Base-by-base conservation (phyloP, 1,140 invertebrate species). In the Heliconius hewitsoni region DNA sequence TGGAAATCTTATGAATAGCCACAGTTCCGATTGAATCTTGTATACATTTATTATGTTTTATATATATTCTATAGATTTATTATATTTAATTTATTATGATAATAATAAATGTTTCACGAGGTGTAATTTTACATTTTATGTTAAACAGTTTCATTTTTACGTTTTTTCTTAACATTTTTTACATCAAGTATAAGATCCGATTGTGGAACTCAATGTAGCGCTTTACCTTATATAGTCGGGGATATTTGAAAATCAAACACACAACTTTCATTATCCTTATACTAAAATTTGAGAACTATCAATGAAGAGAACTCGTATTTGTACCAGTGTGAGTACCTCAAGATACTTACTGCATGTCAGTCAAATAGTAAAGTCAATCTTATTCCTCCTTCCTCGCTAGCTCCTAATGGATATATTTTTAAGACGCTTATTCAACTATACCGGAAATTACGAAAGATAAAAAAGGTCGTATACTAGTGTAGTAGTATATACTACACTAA, bases 401-500 rank as follows among this genome's bases (percentile, higher is more conserved):
- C 60, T 27, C 11, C 60, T 66, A 27, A 66, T 66, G 3, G 60
- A 66, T 27, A 66, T 66, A 66, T 27, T 66, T 66, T 66, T 30
- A 66, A 66, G 60, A 66, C 30, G 60, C 60, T 66, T 66, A 66
- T 30, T 66, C 13, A 16, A 66, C 60, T 66, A 27, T 66, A 5
- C 57, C 57, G 23, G 57, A 13, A 60, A 60, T 60, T 60, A 60
- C 8, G 27, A 66, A n/a, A 66, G 57, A 66, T 66, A 66, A 66
- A 66, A 66, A 30, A 66, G 57, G 11, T 27, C 23, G 50, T 52
- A 52, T 52, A 42, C 23, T 23, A 23, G 23, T 23, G 23, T 23
- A 23, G 23, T 23, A 0, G 34, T 4, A 4, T 34, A 23, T 23
- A 23, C 23, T 23, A 23, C 23, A 23, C 23, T 23, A 23, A 23